Evolutionary conservation across 1,140 invertebrate species (phyloP), one percentile per base, ranked within the genome.

Genomic region (Agrypnia vestita): DNA sequence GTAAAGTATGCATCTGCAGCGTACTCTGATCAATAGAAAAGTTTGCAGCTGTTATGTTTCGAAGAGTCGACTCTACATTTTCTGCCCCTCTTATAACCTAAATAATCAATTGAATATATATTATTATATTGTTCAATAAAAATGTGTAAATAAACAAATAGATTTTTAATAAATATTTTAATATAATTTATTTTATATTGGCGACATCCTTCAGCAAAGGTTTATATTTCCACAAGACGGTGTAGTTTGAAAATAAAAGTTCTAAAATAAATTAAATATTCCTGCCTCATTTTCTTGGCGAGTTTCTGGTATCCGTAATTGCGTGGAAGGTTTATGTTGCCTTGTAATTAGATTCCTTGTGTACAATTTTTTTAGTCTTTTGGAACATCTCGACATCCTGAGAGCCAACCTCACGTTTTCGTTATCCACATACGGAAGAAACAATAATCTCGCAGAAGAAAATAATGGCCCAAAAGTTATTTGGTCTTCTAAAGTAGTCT

Each of bases 31-130:
- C 11, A 8, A 47, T 12, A 8, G 64, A 11, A 6, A 49, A 11
- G 9, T 17, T 69, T 15, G 43, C 44, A 15, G 64, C 44, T 1
- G 64, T 69, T 69, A 69, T 69, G 64, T 69, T 69, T 9, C 64
- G 35, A 12, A 69, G 64, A 15, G n/a, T 69, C 6, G n/a, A 12
- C 7, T 47, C 43, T 11, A 46, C 43, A 11, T 69, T 35, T 64
- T 25, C 10, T 64, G 25, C 61, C 8, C 10, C 13, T 51, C 49
- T 51, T 13, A 64, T 35, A 43, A 64, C 19, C 61, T 64, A 64
- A 64, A 64, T 25, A 13, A 64, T 64, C 0, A 25, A 3, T 51
- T 51, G 8, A 51, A 3, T 51, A 51, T 51, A 8, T 13, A n/a
- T n/a, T n/a, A n/a, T n/a, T n/a, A n/a, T n/a, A n/a, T 51, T 51